Percentiles rank a stretch among this genome's conserved stretches.
phyloP scores from a whole-genome alignment of 2,113 vertebrate species.

The Pelusios castaneus region DNA sequence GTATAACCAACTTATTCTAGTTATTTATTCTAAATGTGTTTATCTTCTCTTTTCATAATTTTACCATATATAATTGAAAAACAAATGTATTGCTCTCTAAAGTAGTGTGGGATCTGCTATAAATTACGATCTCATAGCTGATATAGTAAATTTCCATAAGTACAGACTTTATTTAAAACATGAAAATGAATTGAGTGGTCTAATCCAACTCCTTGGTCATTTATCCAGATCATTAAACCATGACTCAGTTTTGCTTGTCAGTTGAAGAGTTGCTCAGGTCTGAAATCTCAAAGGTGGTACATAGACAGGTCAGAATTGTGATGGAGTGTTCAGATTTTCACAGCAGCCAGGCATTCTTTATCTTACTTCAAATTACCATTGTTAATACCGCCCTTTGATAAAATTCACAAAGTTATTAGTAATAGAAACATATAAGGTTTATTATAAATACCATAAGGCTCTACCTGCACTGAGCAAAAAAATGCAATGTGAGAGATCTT shows the following conservation, averaged over 20 bases:
- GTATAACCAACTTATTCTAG: background rate
- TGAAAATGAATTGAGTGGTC: background rate
- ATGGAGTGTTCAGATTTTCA: rapidly evolving
- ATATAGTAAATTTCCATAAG: background rate
- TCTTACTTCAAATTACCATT: background rate
- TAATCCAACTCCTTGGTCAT: background rate
- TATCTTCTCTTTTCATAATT: background rate
- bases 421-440: background rate
- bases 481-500: background rate
- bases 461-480: background rate
- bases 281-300: background rate
- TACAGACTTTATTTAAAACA: background rate
- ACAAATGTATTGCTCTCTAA: background rate
- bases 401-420: background rate
- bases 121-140: conserved; percentile 23
- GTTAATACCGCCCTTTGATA: background rate
- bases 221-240: background rate
- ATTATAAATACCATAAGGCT: background rate
- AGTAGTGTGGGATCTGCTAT: background rate
- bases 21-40: conserved; percentile 3
- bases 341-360: background rate
- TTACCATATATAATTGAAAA: background rate
- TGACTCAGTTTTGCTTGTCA: background rate
- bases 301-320: background rate
- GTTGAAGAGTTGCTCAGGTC: background rate